A percentile compares a stretch with the other conserved stretches of the same genome.
Conservation (phyloP, 2,113 vertebrate species). For the Columba janthina region DNA sequence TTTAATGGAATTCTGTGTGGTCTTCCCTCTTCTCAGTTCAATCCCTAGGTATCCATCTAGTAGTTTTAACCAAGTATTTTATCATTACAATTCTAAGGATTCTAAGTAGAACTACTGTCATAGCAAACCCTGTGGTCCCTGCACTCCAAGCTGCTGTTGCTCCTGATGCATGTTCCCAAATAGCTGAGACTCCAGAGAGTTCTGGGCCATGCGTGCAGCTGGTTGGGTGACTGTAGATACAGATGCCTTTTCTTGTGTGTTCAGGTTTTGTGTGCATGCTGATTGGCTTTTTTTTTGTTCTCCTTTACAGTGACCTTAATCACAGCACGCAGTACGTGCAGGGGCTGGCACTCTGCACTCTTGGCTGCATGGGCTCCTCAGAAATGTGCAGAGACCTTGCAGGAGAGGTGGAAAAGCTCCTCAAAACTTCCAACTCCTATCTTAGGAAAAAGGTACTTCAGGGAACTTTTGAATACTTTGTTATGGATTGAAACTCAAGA, state of each 20-base stretch:
- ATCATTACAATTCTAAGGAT: background rate
- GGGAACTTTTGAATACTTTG: background rate
- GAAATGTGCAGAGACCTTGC: conserved; percentile 99
- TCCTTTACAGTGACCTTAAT: conserved; percentile 91
- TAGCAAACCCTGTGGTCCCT: background rate
- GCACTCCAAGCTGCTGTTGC: background rate
- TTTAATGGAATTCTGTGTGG: background rate
- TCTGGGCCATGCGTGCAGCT: background rate
- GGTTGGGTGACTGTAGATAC: background rate
- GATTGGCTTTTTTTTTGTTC: background rate
- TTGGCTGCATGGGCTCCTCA: conserved; percentile 98
- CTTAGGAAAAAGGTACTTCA: conserved; percentile 95
- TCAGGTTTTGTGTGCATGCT: background rate
- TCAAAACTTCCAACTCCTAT: conserved; percentile 99
- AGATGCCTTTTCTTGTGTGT: background rate
- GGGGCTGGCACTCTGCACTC: conserved; percentile 95
- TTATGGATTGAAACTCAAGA: background rate
- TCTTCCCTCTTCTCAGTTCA: background rate
- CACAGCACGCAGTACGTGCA: conserved; percentile 99
- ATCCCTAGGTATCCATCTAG: background rate
- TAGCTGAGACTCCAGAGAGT: background rate
- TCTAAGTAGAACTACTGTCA: background rate
- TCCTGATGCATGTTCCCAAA: background rate
- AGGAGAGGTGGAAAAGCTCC: conserved; percentile 97
- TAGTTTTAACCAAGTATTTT: background rate